These are phyloP conservation scores for Ophion obscuratus DNA, from an alignment of 2,888 invertebrate species.

Conservation along the genomic window DNA sequence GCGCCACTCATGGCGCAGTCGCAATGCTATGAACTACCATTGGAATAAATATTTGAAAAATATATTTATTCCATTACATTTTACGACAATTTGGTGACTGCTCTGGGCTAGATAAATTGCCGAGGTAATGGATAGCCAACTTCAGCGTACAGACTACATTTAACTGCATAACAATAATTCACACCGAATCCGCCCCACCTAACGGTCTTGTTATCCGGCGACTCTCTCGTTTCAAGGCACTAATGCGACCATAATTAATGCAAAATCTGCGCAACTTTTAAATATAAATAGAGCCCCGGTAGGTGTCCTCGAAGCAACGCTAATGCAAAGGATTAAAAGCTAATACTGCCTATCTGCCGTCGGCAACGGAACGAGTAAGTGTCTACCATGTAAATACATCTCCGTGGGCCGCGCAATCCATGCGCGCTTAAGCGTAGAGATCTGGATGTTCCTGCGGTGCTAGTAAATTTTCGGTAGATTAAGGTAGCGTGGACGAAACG, in stretches of 20 bases:
- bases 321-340: conserved; percentile 73
- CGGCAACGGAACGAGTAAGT: conserved; percentile 38
- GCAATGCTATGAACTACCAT: not conserved
- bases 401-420: conserved; percentile 36
- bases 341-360: conserved; percentile 66
- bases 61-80: not conserved
- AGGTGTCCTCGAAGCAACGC: conserved; percentile 64
- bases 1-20: not conserved
- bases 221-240: conserved; percentile 31
- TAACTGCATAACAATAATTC: conserved; percentile 14
- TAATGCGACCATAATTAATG: conserved; percentile 70
- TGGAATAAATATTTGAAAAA: not conserved
- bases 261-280: conserved; percentile 71
- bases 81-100: not conserved
- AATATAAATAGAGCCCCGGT: conserved; percentile 67
- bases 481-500: conserved; percentile 55
- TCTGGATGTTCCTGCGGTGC: conserved; percentile 46
- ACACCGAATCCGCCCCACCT: conserved; percentile 34
- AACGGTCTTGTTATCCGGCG: conserved; percentile 5
- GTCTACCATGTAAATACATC: conserved; percentile 31
- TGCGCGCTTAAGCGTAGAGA: conserved; percentile 45
- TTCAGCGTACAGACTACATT: not conserved
- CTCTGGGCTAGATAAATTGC: not conserved
- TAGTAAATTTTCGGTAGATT: conserved; percentile 66
- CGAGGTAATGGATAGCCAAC: not conserved